A percentile compares a stretch with the other conserved stretches of the same genome.
phyloP scores from a whole-genome alignment of 1,140 invertebrate genomes.

The Sycophila sp. region DNA sequence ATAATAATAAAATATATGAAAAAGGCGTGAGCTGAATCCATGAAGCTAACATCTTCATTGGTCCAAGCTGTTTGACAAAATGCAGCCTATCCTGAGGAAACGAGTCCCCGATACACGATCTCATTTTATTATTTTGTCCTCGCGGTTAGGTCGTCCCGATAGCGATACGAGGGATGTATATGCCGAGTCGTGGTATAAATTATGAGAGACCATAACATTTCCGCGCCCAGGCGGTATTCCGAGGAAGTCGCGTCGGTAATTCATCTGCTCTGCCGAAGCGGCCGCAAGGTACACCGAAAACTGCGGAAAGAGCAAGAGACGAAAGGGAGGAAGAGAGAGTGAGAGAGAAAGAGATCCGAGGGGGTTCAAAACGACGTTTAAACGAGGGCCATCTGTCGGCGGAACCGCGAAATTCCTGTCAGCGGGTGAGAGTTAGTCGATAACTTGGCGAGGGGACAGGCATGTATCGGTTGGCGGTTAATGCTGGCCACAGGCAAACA shows the following conservation, averaged over 20 bases:
- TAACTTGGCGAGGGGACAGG: conserved; percentile 45
- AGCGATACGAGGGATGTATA: neutral
- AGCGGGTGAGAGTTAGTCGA: conserved; percentile 52
- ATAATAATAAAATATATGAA: neutral
- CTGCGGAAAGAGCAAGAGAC: neutral
- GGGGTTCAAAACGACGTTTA: conserved; percentile 62
- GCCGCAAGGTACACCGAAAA: conserved; percentile 45
- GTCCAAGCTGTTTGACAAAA: neutral
- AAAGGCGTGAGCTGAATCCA: neutral
- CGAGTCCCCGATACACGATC: neutral
- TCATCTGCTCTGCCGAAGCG: conserved; percentile 51
- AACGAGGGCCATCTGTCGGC: conserved; percentile 62
- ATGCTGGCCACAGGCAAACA: conserved; percentile 33
- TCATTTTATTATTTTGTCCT: conserved; percentile 26
- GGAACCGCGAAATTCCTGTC: conserved; percentile 55
- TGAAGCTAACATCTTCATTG: neutral
- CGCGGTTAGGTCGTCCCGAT: neutral
- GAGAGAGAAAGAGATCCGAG: conserved; percentile 42
- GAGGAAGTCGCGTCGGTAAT: conserved; percentile 59
- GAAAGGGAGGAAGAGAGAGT: neutral
- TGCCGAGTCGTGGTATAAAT: conserved; percentile 10
- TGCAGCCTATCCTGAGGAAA: neutral
- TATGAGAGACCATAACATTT: conserved; percentile 16
- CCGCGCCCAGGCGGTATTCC: neutral
- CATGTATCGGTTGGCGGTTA: conserved; percentile 63